phyloP scores from a whole-genome alignment of 2,888 invertebrate genomes.

The Crepidodera aurea region DNA sequence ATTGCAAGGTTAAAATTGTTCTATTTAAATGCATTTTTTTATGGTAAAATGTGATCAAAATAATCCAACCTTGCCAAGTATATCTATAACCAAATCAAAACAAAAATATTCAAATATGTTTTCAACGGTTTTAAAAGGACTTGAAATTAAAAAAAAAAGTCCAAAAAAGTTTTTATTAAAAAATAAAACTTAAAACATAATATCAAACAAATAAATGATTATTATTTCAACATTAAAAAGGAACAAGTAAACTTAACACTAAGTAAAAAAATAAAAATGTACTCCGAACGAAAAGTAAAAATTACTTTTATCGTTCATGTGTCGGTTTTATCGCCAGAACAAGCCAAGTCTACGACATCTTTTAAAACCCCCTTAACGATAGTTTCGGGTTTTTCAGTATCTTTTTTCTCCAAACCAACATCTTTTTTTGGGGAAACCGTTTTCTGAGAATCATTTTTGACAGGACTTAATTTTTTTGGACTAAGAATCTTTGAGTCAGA shows the following conservation, averaged over 20 bases:
- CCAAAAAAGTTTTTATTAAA: background rate
- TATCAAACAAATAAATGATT: background rate
- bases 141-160: too few species aligned
- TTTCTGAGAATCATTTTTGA: too few species aligned
- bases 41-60: too few species aligned
- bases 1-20: too few species aligned
- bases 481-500: too few species aligned
- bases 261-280: background rate
- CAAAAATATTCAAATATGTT: too few species aligned
- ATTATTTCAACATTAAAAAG: background rate
- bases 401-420: background rate
- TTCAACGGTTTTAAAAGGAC: too few species aligned
- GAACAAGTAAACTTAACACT: background rate
- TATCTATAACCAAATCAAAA: too few species aligned
- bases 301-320: background rate
- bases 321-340: background rate
- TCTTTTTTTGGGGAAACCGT: too few species aligned
- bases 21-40: too few species aligned
- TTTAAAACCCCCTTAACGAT: background rate
- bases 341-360: conserved; percentile 1
- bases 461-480: too few species aligned
- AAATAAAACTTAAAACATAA: background rate
- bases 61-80: too few species aligned
- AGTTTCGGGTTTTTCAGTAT: background rate
- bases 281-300: background rate